phyloP scores from a whole-genome alignment of 23 tunicate species.

The Clavelina lepadiformis region DNA sequence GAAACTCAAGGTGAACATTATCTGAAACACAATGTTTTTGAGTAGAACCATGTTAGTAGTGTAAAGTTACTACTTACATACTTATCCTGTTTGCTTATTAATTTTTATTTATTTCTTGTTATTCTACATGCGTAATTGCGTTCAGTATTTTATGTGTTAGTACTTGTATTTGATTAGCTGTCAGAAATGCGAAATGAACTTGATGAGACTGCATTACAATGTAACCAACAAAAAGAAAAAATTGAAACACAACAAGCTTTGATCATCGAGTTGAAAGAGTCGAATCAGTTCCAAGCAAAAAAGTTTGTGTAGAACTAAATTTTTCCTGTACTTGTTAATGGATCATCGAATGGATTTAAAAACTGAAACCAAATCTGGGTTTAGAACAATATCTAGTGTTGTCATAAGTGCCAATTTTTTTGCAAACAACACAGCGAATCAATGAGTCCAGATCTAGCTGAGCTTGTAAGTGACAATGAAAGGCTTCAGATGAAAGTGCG shows the following conservation, averaged over 20 bases:
- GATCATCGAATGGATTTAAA: too few species aligned
- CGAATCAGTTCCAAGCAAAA: not conserved
- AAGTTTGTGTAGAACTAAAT: not conserved
- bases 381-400: not conserved
- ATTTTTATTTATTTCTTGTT: too few species aligned
- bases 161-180: not conserved
- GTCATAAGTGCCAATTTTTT: not conserved
- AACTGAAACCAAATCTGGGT: too few species aligned
- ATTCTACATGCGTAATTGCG: too few species aligned
- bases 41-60: too few species aligned
- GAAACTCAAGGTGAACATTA: conserved; percentile 4
- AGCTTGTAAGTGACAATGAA: conserved; percentile 1
- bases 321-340: not conserved
- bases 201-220: conserved; percentile 4
- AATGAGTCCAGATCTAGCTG: conserved; percentile 1
- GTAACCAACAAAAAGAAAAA: conserved; percentile 2
- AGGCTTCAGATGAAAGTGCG: not conserved
- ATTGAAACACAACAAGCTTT: conserved; percentile 2
- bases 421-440: conserved; percentile 18
- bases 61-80: too few species aligned
- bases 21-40: too few species aligned
- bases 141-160: too few species aligned
- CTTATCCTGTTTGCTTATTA: too few species aligned
- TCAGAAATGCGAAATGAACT: conserved; percentile 1
- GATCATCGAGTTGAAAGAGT: conserved; percentile 1